Conservation (phyloP, 1,140 invertebrate species). For the Drosophila bipectinata region DNA sequence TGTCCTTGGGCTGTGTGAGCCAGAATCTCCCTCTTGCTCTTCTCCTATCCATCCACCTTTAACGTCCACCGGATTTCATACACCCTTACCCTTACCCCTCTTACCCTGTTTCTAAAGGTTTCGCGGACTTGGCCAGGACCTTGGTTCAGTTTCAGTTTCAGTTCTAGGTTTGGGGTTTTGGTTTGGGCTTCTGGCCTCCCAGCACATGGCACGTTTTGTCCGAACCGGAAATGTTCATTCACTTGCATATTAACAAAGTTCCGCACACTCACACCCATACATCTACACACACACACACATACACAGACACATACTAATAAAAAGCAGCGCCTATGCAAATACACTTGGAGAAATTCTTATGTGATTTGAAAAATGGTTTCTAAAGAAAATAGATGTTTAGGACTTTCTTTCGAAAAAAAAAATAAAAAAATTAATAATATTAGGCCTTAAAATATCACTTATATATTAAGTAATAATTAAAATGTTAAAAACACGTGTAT, state of each 20-base stretch:
- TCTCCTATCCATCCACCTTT: neutral
- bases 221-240: constrained; percentile 82
- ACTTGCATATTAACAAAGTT: constrained; percentile 83
- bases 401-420: too few species aligned
- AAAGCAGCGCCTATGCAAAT: constrained; percentile 24
- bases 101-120: constrained; percentile 12
- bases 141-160: constrained; percentile 21
- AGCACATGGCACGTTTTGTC: constrained; percentile 71
- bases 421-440: too few species aligned
- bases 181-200: constrained; percentile 17
- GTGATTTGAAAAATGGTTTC: neutral
- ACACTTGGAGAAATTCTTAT: constrained; percentile 20
- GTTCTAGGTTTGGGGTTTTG: constrained; percentile 7
- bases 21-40: neutral
- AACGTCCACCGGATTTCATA: neutral
- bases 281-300: constrained; percentile 14
- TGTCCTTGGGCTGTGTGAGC: constrained; percentile 58
- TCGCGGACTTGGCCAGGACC: constrained; percentile 46
- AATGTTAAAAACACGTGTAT: too few species aligned
- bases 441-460: too few species aligned
- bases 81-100: neutral
- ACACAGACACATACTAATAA: constrained; percentile 18
- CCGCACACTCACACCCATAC: constrained; percentile 60
- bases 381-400: too few species aligned
- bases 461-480: too few species aligned